phyloP scores from a whole-genome alignment of 1,140 invertebrate species.

The Drosophila equinoxialis region DNA sequence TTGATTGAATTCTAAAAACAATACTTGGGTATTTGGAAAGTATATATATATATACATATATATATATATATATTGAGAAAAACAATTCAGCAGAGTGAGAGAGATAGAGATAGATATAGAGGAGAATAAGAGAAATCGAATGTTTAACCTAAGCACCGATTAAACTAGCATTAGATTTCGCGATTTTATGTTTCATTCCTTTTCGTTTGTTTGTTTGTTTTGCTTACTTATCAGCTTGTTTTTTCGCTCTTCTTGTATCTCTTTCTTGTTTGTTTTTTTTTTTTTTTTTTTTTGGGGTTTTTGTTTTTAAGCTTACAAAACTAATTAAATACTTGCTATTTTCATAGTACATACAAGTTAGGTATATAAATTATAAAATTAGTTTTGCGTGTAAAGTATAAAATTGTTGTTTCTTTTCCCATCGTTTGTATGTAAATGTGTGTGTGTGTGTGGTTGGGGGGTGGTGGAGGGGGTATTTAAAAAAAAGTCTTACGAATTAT shows the following conservation, averaged over 20 bases:
- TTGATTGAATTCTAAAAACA: slow-evolving; percentile 68
- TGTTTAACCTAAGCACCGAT: slow-evolving; percentile 62
- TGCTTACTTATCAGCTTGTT: slow-evolving; percentile 19
- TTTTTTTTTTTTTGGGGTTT: neutral
- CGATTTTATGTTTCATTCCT: slow-evolving; percentile 38
- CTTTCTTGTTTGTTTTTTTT: slow-evolving; percentile 17
- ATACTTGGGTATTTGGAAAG: slow-evolving; percentile 57
- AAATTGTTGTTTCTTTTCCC: slow-evolving; percentile 49
- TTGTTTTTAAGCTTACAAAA: slow-evolving; percentile 72
- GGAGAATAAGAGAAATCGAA: slow-evolving; percentile 42
- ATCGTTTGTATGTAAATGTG: slow-evolving; percentile 26
- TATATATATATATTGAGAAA: slow-evolving; percentile 49
- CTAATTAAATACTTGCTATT: slow-evolving; percentile 80
- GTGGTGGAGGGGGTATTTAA: slow-evolving; percentile 49
- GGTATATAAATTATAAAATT: slow-evolving; percentile 81
- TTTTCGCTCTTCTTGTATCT: slow-evolving; percentile 12
- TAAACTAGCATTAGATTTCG: slow-evolving; percentile 60
- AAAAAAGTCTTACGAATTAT: slow-evolving; percentile 81
- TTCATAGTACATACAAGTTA: slow-evolving; percentile 75
- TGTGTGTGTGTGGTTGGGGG: slow-evolving; percentile 44
- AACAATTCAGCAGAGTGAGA: slow-evolving; percentile 61
- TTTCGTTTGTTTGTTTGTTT: slow-evolving; percentile 3
- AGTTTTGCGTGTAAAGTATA: slow-evolving; percentile 81
- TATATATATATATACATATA: neutral
- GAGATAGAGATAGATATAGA: slow-evolving; percentile 46